These are phyloP conservation scores for Drosophila nigricruria DNA, from an alignment of 2,888 invertebrate genomes.

Conservation along the genomic window DNA sequence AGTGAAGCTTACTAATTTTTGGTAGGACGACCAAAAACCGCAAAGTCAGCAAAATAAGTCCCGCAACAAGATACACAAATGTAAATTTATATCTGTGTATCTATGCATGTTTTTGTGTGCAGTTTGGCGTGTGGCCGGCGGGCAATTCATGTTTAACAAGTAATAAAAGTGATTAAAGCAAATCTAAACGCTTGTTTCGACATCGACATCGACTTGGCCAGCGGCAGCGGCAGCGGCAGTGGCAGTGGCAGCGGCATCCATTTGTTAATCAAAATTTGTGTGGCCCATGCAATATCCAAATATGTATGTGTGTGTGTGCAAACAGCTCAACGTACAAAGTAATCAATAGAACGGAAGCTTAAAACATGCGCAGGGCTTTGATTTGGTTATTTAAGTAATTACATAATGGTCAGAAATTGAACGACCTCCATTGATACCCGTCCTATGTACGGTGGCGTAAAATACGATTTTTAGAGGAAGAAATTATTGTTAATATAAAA, in stretches of 20 bases:
- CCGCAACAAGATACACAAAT: conserved; percentile 52
- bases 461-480: neutral
- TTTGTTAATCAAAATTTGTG: conserved; percentile 70
- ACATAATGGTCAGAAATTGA: conserved; percentile 57
- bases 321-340: conserved; percentile 40
- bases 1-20: conserved; percentile 15
- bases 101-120: conserved; percentile 26
- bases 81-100: conserved; percentile 6
- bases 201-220: neutral
- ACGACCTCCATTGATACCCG: neutral
- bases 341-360: conserved; percentile 73
- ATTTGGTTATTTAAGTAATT: conserved; percentile 64
- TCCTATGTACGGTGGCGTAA: conserved; percentile 26
- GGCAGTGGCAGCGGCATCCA: conserved; percentile 23
- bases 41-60: conserved; percentile 38
- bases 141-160: conserved; percentile 71
- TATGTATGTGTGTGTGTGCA: conserved; percentile 28
- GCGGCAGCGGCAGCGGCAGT: no score
- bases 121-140: conserved; percentile 44
- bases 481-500: no score
- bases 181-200: conserved; percentile 63
- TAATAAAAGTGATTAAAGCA: conserved; percentile 75
- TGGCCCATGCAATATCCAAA: conserved; percentile 61
- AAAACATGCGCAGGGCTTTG: conserved; percentile 42
- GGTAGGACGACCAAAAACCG: conserved; percentile 53